phyloP scores from a whole-genome alignment of 2,888 invertebrate species.

The Epirrhoe alternata region DNA sequence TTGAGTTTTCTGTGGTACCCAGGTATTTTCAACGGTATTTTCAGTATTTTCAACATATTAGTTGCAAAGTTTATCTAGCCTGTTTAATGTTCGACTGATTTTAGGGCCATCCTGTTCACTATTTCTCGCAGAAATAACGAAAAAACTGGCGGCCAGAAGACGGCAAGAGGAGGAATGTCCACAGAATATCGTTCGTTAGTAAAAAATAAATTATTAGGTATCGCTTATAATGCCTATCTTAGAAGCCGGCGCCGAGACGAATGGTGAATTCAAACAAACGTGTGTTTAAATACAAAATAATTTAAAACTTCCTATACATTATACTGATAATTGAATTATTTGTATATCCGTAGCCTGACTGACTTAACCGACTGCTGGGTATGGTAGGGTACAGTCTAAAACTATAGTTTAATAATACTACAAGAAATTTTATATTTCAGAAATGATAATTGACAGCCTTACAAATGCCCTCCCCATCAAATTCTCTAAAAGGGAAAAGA shows the following conservation, averaged over 20 bases:
- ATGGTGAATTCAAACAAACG: too few relatives aligned
- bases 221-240: neutral
- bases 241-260: too few relatives aligned
- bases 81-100: constrained; percentile 22
- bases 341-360: too few relatives aligned
- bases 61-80: constrained; percentile 1
- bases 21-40: too few relatives aligned
- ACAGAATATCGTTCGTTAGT: constrained; percentile 73
- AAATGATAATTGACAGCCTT: constrained; percentile 70
- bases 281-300: too few relatives aligned
- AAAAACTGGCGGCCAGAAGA: constrained; percentile 66
- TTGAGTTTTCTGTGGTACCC: too few relatives aligned
- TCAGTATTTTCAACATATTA: constrained; percentile 8
- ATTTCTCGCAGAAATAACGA: constrained; percentile 72
- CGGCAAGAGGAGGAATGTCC: constrained; percentile 63
- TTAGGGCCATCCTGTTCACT: constrained; percentile 75
- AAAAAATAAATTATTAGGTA: constrained; percentile 1
- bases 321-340: too few relatives aligned
- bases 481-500: constrained; percentile 59
- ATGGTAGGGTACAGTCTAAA: too few relatives aligned
- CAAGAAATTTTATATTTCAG: constrained; percentile 51
- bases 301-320: too few relatives aligned
- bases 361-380: too few relatives aligned
- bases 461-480: constrained; percentile 71
- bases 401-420: neutral